Base-by-base conservation (phyloP, 1,140 invertebrate genomes). In the Stenopsyche tienmushanensis region DNA sequence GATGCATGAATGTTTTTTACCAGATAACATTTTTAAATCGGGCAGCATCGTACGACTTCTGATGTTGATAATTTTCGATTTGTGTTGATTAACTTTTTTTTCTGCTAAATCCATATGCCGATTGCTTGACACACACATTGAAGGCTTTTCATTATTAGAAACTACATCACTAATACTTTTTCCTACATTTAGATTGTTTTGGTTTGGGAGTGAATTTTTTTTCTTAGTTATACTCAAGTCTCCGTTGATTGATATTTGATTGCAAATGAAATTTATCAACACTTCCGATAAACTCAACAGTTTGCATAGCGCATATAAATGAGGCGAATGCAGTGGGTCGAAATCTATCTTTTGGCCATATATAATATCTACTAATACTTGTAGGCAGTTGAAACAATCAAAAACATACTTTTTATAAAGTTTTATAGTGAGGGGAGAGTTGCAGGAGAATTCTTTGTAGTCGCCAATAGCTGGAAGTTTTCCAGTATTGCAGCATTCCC, bases 1-100 rank as follows among this genome's bases (percentile, higher is more conserved):
- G 49, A 78, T 75, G 53, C 77, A 78, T 20, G 76, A 73, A 54
- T 78, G 77, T 0, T 75, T 74, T 68, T 79, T 79, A 25, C 76
- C 59, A 25, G 65, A 50, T 7, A 64, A 21, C 29, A 18, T 52
- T 67, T 67, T 67, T 5, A 67, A 42, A 23, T 65, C 34, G 2
- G 52, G 20, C 8, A 65, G 1, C 5, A 26, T 23, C 1, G 50
- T 9, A 0, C 45, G 21, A 9, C 41, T 17, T 44, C 47, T n/a
- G 1, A 52, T 63, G n/a, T 24, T 50, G 3, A n/a, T n/a, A 13
- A 15, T 41, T 49, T 57, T 65, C 18, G 21, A 57, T 58, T 65
- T 3, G 9, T 18, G 26, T 45, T 42, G 9, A 21, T 64, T 17
- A 25, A 15, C 10, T 58, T 15, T n/a, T 18, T n/a, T 58, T 42